Conservation (phyloP, 2,113 vertebrate genomes). For the Pitta sordida region DNA sequence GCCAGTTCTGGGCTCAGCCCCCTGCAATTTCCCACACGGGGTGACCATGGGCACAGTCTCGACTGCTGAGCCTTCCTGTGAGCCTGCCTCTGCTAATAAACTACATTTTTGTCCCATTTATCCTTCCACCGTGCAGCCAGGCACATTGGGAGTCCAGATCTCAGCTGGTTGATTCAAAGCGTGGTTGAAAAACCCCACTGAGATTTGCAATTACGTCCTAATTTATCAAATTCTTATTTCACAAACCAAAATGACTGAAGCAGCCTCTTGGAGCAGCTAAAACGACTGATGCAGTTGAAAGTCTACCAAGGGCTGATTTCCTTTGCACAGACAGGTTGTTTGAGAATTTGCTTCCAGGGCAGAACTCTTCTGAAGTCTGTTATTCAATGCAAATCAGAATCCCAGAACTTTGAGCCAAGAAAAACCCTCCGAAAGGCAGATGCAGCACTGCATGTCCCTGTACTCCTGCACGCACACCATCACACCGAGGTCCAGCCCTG, state of each 20-base stretch:
- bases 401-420: background rate
- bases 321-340: background rate
- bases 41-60: accelerated
- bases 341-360: background rate
- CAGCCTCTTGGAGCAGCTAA: background rate
- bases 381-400: background rate
- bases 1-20: background rate
- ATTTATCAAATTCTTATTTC: background rate
- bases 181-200: background rate
- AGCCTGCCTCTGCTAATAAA: background rate
- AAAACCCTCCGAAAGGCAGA: background rate
- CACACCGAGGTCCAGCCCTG: background rate
- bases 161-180: background rate
- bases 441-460: accelerated
- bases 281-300: background rate
- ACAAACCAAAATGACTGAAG: background rate
- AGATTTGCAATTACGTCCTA: background rate
- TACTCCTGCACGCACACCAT: background rate
- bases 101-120: background rate
- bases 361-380: background rate
- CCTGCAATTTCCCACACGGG: background rate
- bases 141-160: background rate
- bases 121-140: background rate
- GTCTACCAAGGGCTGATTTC: background rate
- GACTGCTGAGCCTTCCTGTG: background rate